These are phyloP conservation scores for Monodelphis domestica DNA, from an alignment of 2,797 vertebrate species.

Conservation along the genomic window DNA sequence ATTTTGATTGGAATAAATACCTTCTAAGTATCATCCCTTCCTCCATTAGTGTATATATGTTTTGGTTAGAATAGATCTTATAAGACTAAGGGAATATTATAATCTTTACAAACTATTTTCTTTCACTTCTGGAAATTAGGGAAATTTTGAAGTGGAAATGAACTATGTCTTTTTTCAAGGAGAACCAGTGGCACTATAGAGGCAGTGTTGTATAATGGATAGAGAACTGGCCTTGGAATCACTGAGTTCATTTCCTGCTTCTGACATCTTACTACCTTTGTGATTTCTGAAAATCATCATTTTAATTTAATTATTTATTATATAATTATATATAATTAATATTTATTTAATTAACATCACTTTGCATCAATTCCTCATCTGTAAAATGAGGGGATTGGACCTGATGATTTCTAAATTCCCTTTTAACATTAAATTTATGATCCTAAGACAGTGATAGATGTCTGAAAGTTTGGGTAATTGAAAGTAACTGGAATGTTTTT, in stretches of 20 bases:
- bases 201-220: neutral
- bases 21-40: neutral
- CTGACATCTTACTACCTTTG: neutral
- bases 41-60: neutral
- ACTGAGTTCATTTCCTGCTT: neutral
- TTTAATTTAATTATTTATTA: no score
- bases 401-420: neutral
- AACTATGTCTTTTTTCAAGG: conserved; percentile 41
- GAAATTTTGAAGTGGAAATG: conserved; percentile 62
- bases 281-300: neutral
- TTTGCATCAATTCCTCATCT: neutral
- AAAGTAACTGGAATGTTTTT: conserved; percentile 59
- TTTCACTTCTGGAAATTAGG: conserved; percentile 60
- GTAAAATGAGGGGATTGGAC: neutral
- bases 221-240: neutral
- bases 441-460: neutral
- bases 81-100: conserved; percentile 48
- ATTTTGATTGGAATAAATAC: conserved; percentile 51
- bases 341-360: no score
- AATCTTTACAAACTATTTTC: conserved; percentile 45
- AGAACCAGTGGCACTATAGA: neutral
- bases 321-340: no score
- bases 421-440: neutral
- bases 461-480: conserved; percentile 58
- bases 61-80: conserved; percentile 7